Evolutionary conservation across 2,888 invertebrate genomes (phyloP).

Genomic region (Dolichopus griseipennis): DNA sequence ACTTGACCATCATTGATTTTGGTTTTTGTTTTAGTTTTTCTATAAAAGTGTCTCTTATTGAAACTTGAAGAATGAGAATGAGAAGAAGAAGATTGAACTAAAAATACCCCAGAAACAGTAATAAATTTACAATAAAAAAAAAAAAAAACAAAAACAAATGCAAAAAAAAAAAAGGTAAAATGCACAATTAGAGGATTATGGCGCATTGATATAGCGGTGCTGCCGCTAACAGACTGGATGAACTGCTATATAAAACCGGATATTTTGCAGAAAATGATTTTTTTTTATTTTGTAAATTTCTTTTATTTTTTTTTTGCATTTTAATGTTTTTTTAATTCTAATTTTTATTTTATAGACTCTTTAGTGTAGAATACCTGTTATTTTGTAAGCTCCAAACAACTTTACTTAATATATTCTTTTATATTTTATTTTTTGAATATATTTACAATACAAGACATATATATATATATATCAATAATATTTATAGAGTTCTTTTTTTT

Average conservation of each 20-base stretch:
- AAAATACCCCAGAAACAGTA: neutral
- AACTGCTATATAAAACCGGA: neutral
- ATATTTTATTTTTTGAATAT: neutral
- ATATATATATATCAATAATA: neutral
- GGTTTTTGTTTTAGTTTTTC: neutral
- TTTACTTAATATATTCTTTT: neutral
- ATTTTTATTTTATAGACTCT: neutral
- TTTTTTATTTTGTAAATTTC: neutral
- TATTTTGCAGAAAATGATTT: neutral
- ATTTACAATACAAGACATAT: neutral
- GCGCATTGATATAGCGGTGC: neutral
- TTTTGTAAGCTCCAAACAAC: neutral
- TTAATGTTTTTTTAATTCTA: neutral
- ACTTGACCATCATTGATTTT: conserved; percentile 1
- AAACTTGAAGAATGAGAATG: neutral
- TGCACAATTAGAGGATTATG: neutral
- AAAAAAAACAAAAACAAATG: neutral
- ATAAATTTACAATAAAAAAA: neutral
- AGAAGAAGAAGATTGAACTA: neutral
- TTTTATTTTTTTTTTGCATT: neutral
- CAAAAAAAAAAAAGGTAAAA: no score
- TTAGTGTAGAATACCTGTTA: neutral
- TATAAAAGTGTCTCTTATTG: neutral
- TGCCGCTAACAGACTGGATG: neutral
- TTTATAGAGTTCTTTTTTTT: neutral